Base-by-base conservation (phyloP, 2,888 invertebrate species). In the Thecocarcelia acutangulata region DNA sequence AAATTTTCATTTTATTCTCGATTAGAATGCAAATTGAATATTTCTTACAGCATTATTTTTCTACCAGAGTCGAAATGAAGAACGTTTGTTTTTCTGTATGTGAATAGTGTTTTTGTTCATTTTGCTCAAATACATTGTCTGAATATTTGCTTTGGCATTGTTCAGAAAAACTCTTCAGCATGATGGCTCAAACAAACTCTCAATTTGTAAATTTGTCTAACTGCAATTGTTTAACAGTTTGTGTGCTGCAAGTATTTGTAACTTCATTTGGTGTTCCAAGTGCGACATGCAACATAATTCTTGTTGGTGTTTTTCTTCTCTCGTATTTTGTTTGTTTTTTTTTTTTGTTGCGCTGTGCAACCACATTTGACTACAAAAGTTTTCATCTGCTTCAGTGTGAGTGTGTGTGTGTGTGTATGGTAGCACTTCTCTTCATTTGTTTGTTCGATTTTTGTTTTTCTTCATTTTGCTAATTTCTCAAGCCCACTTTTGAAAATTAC, bases 1-100 rank as follows among this genome's bases (percentile, higher is more conserved):
- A 74, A 84, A 69, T 80, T 79, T 83, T 75, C 79, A 80, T 83
- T 84, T 83, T 77, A 77, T 81, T 83, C 77, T 74, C 73, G 79
- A 74, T 84, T 81, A 75, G 76, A 84, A 81, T 81, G 79, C 73
- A 75, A 81, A 83, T 75, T 80, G 75, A 83, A 84, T 83, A 70
- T 46, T 74, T 74, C 69, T 54, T 64, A 9, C 59, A 63, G 52
- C 59, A 68, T 59, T 70, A 75, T 44, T 69, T 48, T 61, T 73
- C 63, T 50, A 37, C 77, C 11, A 58, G 17, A 52, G 3, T 17
- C 13, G 24, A 17, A 54, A 61, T 61, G 33, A 59, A 21, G 48
- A 56, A 61, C 58, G 33, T 59, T 21, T 50, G 19, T 17, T 17
- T 73, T 15, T 48, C 24, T 69, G n/a, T 50, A 12, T 63, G 50